Evolutionary conservation across 2,888 invertebrate genomes (phyloP).

Genomic region (Conistra vaccinii): DNA sequence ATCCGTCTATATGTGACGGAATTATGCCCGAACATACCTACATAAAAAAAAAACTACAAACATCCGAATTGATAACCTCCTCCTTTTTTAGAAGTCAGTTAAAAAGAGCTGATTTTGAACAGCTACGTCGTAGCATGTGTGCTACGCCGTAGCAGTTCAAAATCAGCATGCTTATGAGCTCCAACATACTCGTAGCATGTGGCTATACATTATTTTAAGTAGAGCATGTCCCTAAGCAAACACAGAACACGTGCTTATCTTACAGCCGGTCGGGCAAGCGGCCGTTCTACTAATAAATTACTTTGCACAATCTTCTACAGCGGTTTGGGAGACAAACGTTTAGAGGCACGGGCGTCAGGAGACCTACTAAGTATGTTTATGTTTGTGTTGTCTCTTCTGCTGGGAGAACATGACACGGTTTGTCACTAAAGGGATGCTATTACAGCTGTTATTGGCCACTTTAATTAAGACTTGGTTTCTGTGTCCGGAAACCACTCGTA

Average conservation of each 20-base stretch:
- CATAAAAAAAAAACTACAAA: no score
- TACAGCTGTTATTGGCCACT: conserved; percentile 10
- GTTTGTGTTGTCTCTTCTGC: conserved; percentile 24
- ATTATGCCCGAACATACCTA: no score
- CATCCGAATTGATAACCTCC: no score
- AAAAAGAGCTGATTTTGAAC: neutral
- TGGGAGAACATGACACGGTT: conserved; percentile 4
- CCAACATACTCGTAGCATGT: neutral
- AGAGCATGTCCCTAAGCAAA: conserved; percentile 51
- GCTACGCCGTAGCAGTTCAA: neutral
- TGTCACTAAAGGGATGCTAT: conserved; percentile 26
- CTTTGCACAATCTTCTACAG: conserved; percentile 55
- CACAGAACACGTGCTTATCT: conserved; percentile 61
- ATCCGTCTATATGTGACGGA: no score
- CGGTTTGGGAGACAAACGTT: conserved; percentile 38
- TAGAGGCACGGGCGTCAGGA: conserved; percentile 17
- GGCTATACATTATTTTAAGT: conserved; percentile 18
- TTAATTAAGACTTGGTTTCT: conserved; percentile 3
- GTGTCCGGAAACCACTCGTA: neutral
- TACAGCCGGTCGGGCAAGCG: conserved; percentile 25
- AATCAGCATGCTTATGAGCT: neutral
- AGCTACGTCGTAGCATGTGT: neutral
- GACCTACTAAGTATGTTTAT: conserved; percentile 24
- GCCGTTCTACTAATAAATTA: conserved; percentile 57
- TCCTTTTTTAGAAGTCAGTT: no score